Evolutionary conservation across 2,797 vertebrate species (phyloP).

Genomic region (Thalassophryne amazonica): DNA sequence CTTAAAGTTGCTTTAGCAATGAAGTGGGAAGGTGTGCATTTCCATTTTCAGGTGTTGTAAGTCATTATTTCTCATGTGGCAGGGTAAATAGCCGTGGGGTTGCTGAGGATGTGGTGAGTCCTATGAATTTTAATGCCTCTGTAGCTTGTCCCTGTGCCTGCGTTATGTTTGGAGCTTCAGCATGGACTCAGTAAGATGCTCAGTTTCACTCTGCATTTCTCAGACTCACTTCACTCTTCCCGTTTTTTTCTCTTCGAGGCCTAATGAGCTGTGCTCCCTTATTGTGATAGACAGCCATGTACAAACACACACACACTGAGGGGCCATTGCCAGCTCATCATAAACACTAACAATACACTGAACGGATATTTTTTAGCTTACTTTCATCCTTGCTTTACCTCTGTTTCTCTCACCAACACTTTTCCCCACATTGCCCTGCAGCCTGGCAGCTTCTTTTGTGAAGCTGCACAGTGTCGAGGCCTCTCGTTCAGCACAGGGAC

Average conservation of each 20-base stretch:
- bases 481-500: conserved; percentile 11
- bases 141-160: conserved; percentile 24
- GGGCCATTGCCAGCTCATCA: conserved; percentile 43
- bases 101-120: conserved; percentile 37
- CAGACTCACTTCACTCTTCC: conserved; percentile 4
- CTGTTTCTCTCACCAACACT: neutral
- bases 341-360: conserved; percentile 47
- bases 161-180: conserved; percentile 48
- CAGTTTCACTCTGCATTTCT: conserved; percentile 36
- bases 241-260: conserved; percentile 20
- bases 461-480: conserved; percentile 6
- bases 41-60: conserved; percentile 66
- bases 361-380: conserved; percentile 10
- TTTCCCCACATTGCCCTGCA: neutral
- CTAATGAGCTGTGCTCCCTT: conserved; percentile 62
- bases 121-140: conserved; percentile 55
- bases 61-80: conserved; percentile 60
- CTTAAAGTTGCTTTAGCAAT: conserved; percentile 38
- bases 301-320: conserved; percentile 11
- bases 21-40: conserved; percentile 44
- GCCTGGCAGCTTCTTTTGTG: conserved; percentile 20
- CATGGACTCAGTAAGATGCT: conserved; percentile 39
- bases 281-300: conserved; percentile 44
- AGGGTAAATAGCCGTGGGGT: conserved; percentile 57
- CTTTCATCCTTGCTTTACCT: conserved; percentile 1